phyloP scores from a whole-genome alignment of 2,113 vertebrate species.

The Parotia lawesii region DNA sequence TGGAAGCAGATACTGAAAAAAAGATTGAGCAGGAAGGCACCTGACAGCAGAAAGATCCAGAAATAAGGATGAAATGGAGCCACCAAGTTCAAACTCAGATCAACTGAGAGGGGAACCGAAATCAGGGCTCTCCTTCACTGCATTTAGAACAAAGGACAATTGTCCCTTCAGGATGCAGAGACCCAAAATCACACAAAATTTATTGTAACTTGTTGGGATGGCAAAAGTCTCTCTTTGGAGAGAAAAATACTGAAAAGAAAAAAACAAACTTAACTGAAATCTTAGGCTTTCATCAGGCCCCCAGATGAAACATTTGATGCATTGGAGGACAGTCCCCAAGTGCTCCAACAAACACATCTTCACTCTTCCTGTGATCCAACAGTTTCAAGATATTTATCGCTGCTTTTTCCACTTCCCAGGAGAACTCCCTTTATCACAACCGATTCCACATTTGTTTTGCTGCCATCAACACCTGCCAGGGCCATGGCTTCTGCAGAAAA shows the following conservation, averaged over 20 bases:
- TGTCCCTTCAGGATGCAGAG: neutral
- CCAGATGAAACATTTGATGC: neutral
- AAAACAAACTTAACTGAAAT: neutral
- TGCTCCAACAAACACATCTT: neutral
- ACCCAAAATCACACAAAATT: neutral
- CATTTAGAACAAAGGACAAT: neutral
- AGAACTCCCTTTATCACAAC: slow-evolving; percentile 10
- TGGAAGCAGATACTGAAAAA: neutral
- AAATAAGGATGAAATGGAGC: neutral
- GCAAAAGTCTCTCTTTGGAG: neutral
- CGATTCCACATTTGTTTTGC: slow-evolving; percentile 2
- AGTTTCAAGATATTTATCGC: neutral
- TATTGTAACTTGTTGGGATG: neutral
- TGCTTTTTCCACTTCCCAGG: neutral
- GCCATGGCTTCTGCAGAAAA: neutral
- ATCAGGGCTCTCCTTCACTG: neutral
- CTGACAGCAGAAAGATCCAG: neutral
- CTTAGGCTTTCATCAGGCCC: neutral
- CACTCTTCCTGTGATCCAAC: neutral
- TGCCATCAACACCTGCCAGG: slow-evolving; percentile 30
- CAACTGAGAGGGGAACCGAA: neutral
- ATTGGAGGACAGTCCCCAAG: neutral
- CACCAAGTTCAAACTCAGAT: neutral
- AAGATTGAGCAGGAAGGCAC: neutral
- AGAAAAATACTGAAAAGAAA: neutral